phyloP scores from a whole-genome alignment of 2,888 invertebrate genomes.

The Tubulanus polymorphus region DNA sequence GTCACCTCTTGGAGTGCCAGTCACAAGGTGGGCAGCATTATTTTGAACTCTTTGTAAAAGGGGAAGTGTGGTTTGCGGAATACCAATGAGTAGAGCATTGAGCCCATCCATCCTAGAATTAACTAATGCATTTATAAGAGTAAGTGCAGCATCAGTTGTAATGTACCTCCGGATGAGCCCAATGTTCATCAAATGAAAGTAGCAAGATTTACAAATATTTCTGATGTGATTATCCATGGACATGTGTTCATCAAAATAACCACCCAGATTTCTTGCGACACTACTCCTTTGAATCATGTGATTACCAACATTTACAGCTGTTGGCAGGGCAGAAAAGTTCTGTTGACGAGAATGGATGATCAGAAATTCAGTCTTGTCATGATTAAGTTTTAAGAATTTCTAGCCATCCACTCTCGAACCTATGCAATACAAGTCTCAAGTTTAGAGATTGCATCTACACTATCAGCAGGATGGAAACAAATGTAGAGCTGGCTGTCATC shows the following conservation, averaged over 20 bases:
- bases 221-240: background rate
- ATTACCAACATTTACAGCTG: no score
- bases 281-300: background rate
- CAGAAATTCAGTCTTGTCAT: background rate
- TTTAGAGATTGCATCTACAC: background rate
- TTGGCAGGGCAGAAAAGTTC: no score
- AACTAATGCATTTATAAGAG: background rate
- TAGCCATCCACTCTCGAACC: slow-evolving; percentile 4
- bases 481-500: slow-evolving; percentile 17
- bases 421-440: slow-evolving; percentile 20
- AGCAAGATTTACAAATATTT: background rate
- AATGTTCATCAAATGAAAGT: background rate
- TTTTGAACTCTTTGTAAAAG: background rate
- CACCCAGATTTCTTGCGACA: background rate
- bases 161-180: background rate
- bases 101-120: background rate
- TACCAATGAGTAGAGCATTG: background rate
- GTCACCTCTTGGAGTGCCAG: background rate
- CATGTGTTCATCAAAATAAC: background rate
- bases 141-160: background rate
- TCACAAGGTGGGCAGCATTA: background rate
- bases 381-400: background rate
- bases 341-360: background rate
- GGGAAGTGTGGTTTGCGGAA: background rate
- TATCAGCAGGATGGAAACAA: slow-evolving; percentile 8